Conservation (phyloP, 2,797 vertebrate genomes). For the Onychomys arenicola region DNA sequence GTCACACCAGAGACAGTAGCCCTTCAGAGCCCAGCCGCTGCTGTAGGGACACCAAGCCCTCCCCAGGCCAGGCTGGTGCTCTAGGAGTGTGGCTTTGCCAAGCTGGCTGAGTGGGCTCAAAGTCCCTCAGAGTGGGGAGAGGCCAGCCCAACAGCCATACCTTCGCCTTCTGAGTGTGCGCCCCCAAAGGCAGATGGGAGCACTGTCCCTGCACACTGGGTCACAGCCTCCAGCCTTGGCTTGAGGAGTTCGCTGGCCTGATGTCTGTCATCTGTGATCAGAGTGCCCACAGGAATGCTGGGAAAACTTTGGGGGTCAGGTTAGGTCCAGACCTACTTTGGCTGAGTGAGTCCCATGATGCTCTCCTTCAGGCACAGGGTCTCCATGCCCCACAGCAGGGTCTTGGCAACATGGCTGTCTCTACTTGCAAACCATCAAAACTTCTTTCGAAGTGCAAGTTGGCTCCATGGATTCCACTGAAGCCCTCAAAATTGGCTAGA, state of each 20-base stretch:
- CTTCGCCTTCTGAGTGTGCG: background rate
- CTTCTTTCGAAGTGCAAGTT: background rate
- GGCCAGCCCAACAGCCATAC: accelerated
- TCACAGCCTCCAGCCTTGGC: background rate
- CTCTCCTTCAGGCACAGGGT: background rate
- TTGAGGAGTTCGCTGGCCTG: background rate
- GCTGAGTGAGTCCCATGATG: accelerated
- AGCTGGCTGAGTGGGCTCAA: background rate
- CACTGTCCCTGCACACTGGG: background rate
- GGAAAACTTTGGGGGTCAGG: accelerated
- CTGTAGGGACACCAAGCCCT: background rate
- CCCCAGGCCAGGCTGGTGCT: background rate
- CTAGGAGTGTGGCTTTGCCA: accelerated
- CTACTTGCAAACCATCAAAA: background rate
- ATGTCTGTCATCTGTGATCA: background rate
- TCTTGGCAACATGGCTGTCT: accelerated
- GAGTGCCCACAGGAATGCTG: accelerated
- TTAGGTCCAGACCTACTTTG: accelerated
- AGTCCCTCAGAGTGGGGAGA: accelerated
- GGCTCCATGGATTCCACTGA: background rate
- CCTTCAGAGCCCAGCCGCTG: background rate
- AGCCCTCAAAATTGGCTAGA: background rate
- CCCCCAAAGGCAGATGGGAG: background rate
- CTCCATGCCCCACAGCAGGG: background rate
- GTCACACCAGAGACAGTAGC: background rate